Evolutionary conservation across 30 jellyfish, hydroid and myxozoan species (phyloP).

Genomic region (Aurelia sp.): DNA sequence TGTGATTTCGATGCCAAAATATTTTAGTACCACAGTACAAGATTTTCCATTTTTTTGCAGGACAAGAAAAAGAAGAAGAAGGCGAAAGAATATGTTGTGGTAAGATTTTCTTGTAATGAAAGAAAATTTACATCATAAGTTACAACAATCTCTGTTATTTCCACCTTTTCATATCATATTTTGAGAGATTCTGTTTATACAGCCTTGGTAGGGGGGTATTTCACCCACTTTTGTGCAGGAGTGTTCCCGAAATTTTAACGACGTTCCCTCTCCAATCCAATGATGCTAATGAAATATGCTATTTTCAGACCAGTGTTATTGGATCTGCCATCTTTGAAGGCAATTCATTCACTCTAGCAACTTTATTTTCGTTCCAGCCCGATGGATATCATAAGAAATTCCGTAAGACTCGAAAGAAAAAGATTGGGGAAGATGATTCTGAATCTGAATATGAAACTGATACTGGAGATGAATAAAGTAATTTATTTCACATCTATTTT

Average conservation of each 20-base stretch:
- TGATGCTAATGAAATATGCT: no score
- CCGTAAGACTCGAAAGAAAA: conserved; percentile 14
- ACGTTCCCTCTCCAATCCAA: no score
- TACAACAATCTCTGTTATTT: no score
- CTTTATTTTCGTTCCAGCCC: conserved; percentile 4
- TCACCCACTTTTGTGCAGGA: no score
- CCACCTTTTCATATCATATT: no score
- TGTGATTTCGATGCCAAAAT: neutral
- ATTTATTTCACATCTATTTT: neutral
- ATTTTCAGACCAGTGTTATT: no score
- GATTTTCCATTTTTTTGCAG: neutral
- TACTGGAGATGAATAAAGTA: conserved; percentile 6
- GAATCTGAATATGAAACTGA: conserved; percentile 36
- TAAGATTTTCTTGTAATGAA: neutral
- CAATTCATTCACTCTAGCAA: neutral
- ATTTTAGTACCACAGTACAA: neutral
- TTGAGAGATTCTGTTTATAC: no score
- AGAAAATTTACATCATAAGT: no score
- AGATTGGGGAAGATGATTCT: conserved; percentile 3
- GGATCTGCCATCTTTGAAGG: no score
- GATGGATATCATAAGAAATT: conserved; percentile 45
- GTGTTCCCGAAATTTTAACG: no score
- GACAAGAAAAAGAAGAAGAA: conserved; percentile 8
- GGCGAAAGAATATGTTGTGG: conserved; percentile 22
- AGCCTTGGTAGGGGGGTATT: no score